Percentiles rank a stretch among this genome's conserved stretches.
Conservation (phyloP, 2,888 invertebrate genomes). For the Gnatocerus cornutus region DNA sequence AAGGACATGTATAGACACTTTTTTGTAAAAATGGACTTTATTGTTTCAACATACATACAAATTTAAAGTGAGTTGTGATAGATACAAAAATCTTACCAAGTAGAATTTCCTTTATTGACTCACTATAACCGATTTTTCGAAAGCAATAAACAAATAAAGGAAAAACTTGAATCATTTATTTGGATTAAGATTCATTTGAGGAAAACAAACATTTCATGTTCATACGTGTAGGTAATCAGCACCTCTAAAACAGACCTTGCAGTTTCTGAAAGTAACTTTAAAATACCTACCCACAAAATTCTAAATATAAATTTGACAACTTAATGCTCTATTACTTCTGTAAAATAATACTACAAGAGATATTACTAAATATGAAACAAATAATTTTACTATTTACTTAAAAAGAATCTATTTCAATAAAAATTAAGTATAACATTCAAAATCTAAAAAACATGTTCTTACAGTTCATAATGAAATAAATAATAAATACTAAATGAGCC, state of each 20-base stretch:
- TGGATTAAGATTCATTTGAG: constrained; percentile 1
- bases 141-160: not conserved
- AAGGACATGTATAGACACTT: not conserved
- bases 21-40: too few species aligned
- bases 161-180: constrained; percentile 7
- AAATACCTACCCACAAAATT: constrained; percentile 11
- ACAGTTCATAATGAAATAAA: constrained; percentile 28
- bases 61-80: not conserved
- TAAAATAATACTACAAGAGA: constrained; percentile 12
- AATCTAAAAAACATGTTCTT: constrained; percentile 37
- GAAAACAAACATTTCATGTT: constrained; percentile 6
- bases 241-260: constrained; percentile 10
- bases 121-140: too few species aligned
- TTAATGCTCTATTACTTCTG: constrained; percentile 8
- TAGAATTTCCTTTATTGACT: not conserved
- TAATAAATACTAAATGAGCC: constrained; percentile 78
- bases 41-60: not conserved
- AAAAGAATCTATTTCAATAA: constrained; percentile 26
- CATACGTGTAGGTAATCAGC: not conserved
- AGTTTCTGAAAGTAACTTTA: constrained; percentile 8
- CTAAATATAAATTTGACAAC: constrained; percentile 14
- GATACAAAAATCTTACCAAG: not conserved
- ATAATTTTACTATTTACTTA: constrained; percentile 6
- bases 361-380: constrained; percentile 3
- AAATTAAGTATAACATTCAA: constrained; percentile 44